Percentiles rank a stretch among this genome's conserved stretches.
These are phyloP conservation scores for Larimichthys crocea DNA, from an alignment of 2,113 vertebrate species.

Conservation along the genomic window DNA sequence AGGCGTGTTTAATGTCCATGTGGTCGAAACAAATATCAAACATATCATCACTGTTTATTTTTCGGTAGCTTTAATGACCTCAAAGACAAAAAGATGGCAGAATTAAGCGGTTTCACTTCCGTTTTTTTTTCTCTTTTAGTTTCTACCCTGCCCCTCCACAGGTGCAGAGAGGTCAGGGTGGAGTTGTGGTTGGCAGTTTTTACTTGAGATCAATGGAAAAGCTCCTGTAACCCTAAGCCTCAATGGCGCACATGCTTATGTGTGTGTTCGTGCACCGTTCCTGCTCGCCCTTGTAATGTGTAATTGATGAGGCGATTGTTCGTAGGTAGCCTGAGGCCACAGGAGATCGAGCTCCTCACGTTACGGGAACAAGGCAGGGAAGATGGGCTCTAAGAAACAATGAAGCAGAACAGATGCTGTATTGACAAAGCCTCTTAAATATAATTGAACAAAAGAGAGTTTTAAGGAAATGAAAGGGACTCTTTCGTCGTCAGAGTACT, in stretches of 20 bases:
- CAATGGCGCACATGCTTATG: constrained; percentile 7
- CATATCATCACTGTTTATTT: constrained; percentile 9
- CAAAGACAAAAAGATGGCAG: constrained; percentile 9
- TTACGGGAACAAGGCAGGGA: constrained; percentile 68
- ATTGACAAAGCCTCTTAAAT: constrained; percentile 45
- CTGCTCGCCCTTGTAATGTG: constrained; percentile 46
- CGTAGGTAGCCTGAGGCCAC: constrained; percentile 54
- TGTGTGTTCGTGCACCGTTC: not conserved
- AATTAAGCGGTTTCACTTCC: constrained; percentile 21
- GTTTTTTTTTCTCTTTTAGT: constrained; percentile 9
- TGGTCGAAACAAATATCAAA: not conserved
- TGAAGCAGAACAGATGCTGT: constrained; percentile 18
- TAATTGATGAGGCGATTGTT: constrained; percentile 78
- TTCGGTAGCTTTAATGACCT: constrained; percentile 31
- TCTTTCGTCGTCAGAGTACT: not conserved
- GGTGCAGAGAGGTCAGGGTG: constrained; percentile 65
- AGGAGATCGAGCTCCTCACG: constrained; percentile 57
- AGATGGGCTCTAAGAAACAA: constrained; percentile 41
- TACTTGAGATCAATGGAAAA: constrained; percentile 69
- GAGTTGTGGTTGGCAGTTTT: constrained; percentile 60
- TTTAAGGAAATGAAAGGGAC: constrained; percentile 46
- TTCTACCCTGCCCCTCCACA: constrained; percentile 49
- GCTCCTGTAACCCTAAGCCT: constrained; percentile 69
- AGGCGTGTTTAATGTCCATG: not conserved
- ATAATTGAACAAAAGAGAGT: constrained; percentile 42